Evolutionary conservation across 2,888 invertebrate species (phyloP), one percentile per base, ranked within the genome.

Genomic region (Andricus curvator): DNA sequence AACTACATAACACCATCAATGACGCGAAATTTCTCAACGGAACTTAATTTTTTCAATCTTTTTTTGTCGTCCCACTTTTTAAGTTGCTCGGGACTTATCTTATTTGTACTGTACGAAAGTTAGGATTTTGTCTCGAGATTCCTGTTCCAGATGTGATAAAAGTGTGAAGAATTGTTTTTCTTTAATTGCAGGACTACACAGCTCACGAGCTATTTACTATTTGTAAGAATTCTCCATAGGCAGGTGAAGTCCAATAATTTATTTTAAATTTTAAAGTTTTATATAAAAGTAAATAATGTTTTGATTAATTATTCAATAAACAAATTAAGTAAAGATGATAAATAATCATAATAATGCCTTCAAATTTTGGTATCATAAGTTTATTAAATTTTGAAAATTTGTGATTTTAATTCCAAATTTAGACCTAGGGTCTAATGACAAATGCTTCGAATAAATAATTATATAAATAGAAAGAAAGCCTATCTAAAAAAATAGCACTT

Each of bases 1-100:
- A 56, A 56, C 56, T 56, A n/a, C 56, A 56, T 56, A 56, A n/a
- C 9, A 3, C 9, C 56, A 56, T 56, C 9, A n/a, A 17, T 56
- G 56, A n/a, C 56, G n/a, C n/a, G 56, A 56, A 56, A n/a, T n/a
- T 51, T 51, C 56, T 56, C 56, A n/a, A 56, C 56, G n/a, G 56
- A n/a, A 56, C 56, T n/a, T n/a, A 9, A 62, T 4, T 62, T 62
- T 62, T 25, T 62, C 60, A 9, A 2, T 60, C 4, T 62, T 62
- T 25, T 62, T 25, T 62, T 62, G 6, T 25, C 15, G 62, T 62
- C 25, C 62, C n/a, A 62, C 62, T 62, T 62, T 25, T 62, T 1
- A 62, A 25, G 15, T 62, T 22, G 25, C 15, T 25, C 15, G 22
- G 15, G 2, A 62, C 62, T 25, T 62, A 25, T 62, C 22, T 62